Evolutionary conservation across 1,140 invertebrate species (phyloP).

Genomic region (Meteorus sp.): DNA sequence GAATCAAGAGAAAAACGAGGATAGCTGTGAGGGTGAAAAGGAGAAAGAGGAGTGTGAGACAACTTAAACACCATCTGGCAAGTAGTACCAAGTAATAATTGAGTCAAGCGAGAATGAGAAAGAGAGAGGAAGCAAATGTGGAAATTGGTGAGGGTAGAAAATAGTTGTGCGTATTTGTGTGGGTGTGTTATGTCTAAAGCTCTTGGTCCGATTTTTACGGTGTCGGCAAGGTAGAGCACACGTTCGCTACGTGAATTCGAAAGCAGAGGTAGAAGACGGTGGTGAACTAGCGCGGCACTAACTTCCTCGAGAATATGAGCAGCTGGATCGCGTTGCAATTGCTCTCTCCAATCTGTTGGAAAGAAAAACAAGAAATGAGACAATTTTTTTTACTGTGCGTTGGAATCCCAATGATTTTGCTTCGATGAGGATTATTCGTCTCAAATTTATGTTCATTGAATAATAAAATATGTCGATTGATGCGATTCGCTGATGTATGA

Average conservation of each 20-base stretch:
- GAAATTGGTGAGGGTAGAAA: slow-evolving; percentile 8
- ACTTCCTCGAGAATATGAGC: slow-evolving; percentile 27
- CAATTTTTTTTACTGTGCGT: no score
- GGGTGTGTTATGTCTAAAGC: background rate
- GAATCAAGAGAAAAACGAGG: no score
- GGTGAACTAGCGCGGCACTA: slow-evolving; percentile 9
- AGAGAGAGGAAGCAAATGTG: slow-evolving; percentile 28
- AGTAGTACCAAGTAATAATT: slow-evolving; percentile 49
- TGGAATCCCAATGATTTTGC: no score
- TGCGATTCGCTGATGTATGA: no score
- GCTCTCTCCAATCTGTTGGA: slow-evolving; percentile 22
- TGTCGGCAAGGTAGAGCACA: background rate
- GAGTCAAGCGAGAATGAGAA: slow-evolving; percentile 41
- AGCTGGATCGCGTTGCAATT: slow-evolving; percentile 24
- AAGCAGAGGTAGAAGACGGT: slow-evolving; percentile 36
- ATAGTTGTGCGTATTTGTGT: background rate
- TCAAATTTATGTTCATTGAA: no score
- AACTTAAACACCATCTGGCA: slow-evolving; percentile 48
- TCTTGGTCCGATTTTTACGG: background rate
- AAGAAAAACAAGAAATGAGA: no score
- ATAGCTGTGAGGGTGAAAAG: no score
- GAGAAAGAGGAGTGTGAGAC: slow-evolving; percentile 12
- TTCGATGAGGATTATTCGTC: no score
- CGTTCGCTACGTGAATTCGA: slow-evolving; percentile 42
- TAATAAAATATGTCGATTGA: no score